A percentile compares a stretch with the other conserved stretches of the same genome.
These are phyloP conservation scores for Coregonus clupeaformis DNA, from an alignment of 2,113 vertebrate genomes.

Conservation along the genomic window DNA sequence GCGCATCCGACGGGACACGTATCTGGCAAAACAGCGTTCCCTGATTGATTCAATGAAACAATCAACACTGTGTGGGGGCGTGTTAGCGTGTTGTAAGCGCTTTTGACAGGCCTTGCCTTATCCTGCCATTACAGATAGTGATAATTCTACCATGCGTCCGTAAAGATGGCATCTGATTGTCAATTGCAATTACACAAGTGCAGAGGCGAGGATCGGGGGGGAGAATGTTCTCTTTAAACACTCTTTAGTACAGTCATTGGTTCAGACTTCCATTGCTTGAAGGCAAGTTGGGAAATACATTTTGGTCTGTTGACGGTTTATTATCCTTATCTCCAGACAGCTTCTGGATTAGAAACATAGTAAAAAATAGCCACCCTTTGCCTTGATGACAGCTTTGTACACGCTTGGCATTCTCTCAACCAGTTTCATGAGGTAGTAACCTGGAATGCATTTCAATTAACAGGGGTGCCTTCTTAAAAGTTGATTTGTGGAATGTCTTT, in stretches of 20 bases:
- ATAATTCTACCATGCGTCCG: constrained; percentile 71
- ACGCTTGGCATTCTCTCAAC: no score
- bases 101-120: constrained; percentile 67
- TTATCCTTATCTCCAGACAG: no score
- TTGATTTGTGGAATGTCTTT: no score
- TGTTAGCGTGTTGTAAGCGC: constrained; percentile 55
- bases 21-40: background rate
- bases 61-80: constrained; percentile 54
- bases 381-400: no score
- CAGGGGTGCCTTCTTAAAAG: no score
- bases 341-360: no score
- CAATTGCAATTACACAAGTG: constrained; percentile 61
- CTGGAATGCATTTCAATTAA: no score
- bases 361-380: no score
- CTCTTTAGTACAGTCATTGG: background rate
- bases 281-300: background rate
- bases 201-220: constrained; percentile 21
- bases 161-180: constrained; percentile 78
- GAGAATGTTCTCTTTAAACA: background rate
- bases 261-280: background rate
- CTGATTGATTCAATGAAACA: constrained; percentile 65
- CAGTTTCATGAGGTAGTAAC: no score
- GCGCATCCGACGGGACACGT: constrained; percentile 31
- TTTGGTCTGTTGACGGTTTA: background rate
- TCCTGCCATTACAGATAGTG: constrained; percentile 54